phyloP scores from a whole-genome alignment of 2,888 invertebrate genomes.

The Entomobrya proxima region DNA sequence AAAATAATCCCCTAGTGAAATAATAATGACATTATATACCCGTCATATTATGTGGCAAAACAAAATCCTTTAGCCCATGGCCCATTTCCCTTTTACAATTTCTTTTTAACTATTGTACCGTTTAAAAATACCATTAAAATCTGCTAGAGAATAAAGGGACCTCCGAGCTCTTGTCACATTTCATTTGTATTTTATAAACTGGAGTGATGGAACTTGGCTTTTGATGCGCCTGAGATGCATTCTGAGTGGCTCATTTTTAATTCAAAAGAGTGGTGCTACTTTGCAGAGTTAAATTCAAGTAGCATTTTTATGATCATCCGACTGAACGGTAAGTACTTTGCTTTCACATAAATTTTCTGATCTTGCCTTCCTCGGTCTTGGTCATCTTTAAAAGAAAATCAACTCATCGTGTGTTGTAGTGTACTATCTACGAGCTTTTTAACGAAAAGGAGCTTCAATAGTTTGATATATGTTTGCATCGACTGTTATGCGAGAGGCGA shows the following conservation, averaged over 20 bases:
- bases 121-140: conserved; percentile 29
- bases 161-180: conserved; percentile 59
- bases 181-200: conserved; percentile 39
- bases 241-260: conserved; percentile 28
- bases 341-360: conserved; percentile 9
- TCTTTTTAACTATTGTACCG: not conserved
- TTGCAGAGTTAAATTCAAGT: conserved; percentile 42
- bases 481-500: too few species aligned
- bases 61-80: conserved; percentile 37
- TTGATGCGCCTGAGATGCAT: conserved; percentile 26
- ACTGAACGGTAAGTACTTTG: conserved; percentile 28
- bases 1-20: conserved; percentile 46
- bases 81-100: conserved; percentile 52
- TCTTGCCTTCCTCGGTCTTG: too few species aligned
- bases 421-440: not conserved
- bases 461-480: too few species aligned
- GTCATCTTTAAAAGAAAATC: conserved; percentile 29
- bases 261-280: conserved; percentile 19
- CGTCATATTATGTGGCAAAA: conserved; percentile 37
- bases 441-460: not conserved
- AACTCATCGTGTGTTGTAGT: not conserved
- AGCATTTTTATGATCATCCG: conserved; percentile 35
- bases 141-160: conserved; percentile 26
- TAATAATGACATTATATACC: conserved; percentile 39
- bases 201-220: conserved; percentile 37